phyloP scores from a whole-genome alignment of 2,113 vertebrate genomes.

The Capra hircus region DNA sequence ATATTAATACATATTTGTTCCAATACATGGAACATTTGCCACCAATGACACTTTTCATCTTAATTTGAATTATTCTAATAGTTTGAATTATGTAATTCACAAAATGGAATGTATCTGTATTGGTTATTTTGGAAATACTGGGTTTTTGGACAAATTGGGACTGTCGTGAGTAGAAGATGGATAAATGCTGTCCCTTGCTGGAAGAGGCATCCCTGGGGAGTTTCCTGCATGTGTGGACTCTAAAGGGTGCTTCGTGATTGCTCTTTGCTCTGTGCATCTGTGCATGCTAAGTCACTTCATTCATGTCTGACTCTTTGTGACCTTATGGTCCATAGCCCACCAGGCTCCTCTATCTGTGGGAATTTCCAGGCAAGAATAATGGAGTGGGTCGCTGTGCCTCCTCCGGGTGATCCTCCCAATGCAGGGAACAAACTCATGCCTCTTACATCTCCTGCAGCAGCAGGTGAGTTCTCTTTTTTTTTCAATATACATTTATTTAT shows the following conservation, averaged over 20 bases:
- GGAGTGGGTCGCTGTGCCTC: not conserved
- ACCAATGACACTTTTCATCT: not conserved
- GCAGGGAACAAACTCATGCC: not conserved
- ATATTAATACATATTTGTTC: not conserved
- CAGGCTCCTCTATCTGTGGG: not conserved
- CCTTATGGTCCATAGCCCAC: not conserved
- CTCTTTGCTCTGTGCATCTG: not conserved
- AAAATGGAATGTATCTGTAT: not conserved
- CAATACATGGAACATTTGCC: not conserved
- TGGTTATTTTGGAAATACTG: not conserved
- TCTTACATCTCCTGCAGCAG: not conserved
- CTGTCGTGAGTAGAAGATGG: not conserved
- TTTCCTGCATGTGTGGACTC: rapidly evolving
- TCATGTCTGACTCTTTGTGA: not conserved
- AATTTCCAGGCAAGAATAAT: not conserved
- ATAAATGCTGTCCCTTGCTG: not conserved
- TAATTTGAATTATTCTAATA: not conserved
- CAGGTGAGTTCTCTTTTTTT: not conserved
- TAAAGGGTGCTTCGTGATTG: not conserved
- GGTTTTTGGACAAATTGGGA: not conserved
- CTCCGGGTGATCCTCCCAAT: not conserved
- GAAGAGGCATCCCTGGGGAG: not conserved
- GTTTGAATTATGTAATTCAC: not conserved
- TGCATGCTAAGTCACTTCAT: not conserved
- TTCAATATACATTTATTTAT: too few species aligned